Evolutionary conservation across 2,113 vertebrate genomes (phyloP), one percentile per base, ranked within the genome.

Genomic region (Tachysurus fulvidraco): DNA sequence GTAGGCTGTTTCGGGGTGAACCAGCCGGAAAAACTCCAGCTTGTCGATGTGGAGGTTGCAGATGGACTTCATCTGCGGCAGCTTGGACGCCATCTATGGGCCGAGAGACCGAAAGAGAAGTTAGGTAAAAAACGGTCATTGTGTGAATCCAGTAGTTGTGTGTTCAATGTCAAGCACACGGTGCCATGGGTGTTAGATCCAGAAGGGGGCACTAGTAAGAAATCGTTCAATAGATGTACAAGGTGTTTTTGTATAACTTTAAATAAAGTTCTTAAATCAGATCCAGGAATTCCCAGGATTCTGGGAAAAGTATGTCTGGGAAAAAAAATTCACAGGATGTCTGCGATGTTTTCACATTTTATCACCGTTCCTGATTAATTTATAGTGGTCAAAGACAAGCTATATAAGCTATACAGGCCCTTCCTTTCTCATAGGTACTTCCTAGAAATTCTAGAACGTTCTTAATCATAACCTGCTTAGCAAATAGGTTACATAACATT

Each of bases 41-140:
- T 98, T 97, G 92, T 97, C 97, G 83, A 97, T 94, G 93, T 98
- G 97, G 76, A 98, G 96, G 89, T 96, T 96, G 92, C 96, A 97
- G 86, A 98, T 97, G 8, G 96, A 96, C 93, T 96, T 97, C 96
- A 98, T 96, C 80, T 94, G 84, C 57, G 97, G 96, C 85, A 97
- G 93, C 88, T 97, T 98, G 81, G 97, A 96, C 86, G 96, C 94
- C 94, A 98, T 97, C 97, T 97, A 89, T 25, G 95, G 93, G 69
- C 30, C 87, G 23, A 82, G 57, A 57, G 1, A 79, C 2, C 57
- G 76, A 79, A 87, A 86, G 83, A 74, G 57, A 7, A 54, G 60
- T 16, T 9, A 23, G 21, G 19, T 14, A n/a, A 81, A 5, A 23
- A 36, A 36, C 36, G 21, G 60, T 60, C 11, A 23, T 73, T 44